Evolutionary conservation across 2,797 vertebrate genomes (phyloP), one percentile per base, ranked within the genome.

Genomic region (Sebastes taczanowskii): DNA sequence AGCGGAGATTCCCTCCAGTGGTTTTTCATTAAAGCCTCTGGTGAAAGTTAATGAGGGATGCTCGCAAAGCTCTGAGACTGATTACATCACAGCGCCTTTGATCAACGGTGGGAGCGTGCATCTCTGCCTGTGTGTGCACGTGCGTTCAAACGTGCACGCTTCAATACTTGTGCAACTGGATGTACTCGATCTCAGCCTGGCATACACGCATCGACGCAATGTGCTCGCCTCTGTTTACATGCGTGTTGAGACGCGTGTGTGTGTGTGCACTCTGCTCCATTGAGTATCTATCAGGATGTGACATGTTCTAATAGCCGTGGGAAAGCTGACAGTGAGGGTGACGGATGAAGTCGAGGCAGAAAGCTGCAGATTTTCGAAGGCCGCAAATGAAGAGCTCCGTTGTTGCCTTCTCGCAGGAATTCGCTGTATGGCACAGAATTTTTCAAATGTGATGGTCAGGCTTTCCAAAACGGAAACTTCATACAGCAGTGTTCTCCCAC

Each of bases 1-100:
- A 91, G 91, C 49, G 64, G 83, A 94, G 92, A 91, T 94, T 91
- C 92, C 93, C 93, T 94, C 86, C 92, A 95, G 89, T 94, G 93
- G 87, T 91, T 95, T 95, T 95, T 94, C 91, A 94, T 94, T 94
- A 94, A 92, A 89, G 91, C 86, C 83, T 91, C 82, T 74, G 89
- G 81, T 90, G 87, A 83, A 92, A 93, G 88, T 91, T 95, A 94
- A 95, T 94, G 94, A 95, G 84, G 83, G 90, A 90, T 83, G 87
- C 66, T 81, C 84, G 88, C 92, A 93, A 86, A 89, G 83, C 92
- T 83, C 80, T 34, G 82, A 88, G 84, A 87, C 85, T 75, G 89
- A 93, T 95, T 93, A 91, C 93, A 93, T 92, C 90, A 90, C 89
- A 76, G 81, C 71, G 65, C 62, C 92, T 93, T 95, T 95, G 92